Conservation (phyloP, 2,797 vertebrate genomes). For the Iguana delicatissima region DNA sequence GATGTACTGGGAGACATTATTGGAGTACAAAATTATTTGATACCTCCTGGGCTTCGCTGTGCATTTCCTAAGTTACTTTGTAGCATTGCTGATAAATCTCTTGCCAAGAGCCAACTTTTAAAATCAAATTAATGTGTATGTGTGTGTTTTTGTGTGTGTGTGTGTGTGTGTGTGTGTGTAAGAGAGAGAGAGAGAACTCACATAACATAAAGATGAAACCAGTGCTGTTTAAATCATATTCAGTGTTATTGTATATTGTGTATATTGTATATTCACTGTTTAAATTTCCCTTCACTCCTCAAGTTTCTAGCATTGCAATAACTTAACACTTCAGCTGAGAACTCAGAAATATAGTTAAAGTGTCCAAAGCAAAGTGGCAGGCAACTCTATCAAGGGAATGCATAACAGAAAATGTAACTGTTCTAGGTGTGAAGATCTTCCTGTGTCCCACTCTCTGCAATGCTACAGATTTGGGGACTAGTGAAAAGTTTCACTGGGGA, state of each 20-base stretch:
- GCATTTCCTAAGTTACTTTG: conserved; percentile 20
- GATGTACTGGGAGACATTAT: not conserved
- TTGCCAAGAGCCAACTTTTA: not conserved
- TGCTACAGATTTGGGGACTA: too few species aligned
- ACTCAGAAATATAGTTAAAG: too few species aligned
- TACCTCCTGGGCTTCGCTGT: fast-evolving
- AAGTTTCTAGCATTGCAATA: too few species aligned
- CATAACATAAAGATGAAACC: not conserved
- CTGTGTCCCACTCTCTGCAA: too few species aligned
- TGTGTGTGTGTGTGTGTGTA: too few species aligned
- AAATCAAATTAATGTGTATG: not conserved
- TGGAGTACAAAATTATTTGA: conserved; percentile 11
- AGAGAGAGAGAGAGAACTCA: not conserved
- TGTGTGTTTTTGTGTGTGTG: not conserved
- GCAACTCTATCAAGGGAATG: too few species aligned
- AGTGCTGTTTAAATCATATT: not conserved
- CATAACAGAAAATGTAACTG: too few species aligned
- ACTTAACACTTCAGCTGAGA: too few species aligned
- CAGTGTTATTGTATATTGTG: not conserved
- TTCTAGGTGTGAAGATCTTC: too few species aligned
- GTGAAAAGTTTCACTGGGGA: too few species aligned
- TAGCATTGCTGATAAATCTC: conserved; percentile 1
- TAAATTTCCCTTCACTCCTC: conserved; percentile 14
- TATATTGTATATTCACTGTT: conserved; percentile 18
- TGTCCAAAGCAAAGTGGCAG: too few species aligned